Evolutionary conservation across 2,888 invertebrate species (phyloP).

Genomic region (Hemithea aestivaria): DNA sequence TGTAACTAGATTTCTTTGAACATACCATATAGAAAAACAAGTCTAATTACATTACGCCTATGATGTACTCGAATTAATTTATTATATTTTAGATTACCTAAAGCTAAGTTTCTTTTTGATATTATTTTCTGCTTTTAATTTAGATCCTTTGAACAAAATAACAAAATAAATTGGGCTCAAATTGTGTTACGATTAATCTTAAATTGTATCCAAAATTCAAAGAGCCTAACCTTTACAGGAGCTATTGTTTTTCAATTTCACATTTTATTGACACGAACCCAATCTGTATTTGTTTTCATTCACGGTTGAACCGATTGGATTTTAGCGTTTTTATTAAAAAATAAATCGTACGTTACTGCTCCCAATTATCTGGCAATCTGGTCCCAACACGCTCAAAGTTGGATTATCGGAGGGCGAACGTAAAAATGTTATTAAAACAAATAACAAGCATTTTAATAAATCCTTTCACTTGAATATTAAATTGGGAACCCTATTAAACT

Average conservation of each 20-base stretch:
- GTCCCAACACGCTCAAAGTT: constrained; percentile 12
- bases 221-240: constrained; percentile 2
- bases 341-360: constrained; percentile 20
- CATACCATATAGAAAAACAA: too few species aligned
- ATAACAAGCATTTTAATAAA: constrained; percentile 32
- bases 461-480: constrained; percentile 26
- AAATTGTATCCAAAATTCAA: constrained; percentile 1
- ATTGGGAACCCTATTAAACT: constrained; percentile 32
- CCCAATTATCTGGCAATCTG: constrained; percentile 25
- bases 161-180: constrained; percentile 3
- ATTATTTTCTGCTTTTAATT: too few species aligned
- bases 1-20: too few species aligned
- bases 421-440: constrained; percentile 29
- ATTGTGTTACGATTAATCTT: constrained; percentile 8
- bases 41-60: too few species aligned
- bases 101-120: too few species aligned
- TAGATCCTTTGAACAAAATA: too few species aligned
- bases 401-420: constrained; percentile 21
- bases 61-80: too few species aligned
- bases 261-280: constrained; percentile 16
- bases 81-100: too few species aligned
- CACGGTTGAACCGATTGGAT: constrained; percentile 14
- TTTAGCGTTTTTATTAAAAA: constrained; percentile 17
- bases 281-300: constrained; percentile 25
- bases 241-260: constrained; percentile 15